A percentile compares a stretch with the other conserved stretches of the same genome.
Evolutionary conservation across 1,140 invertebrate genomes (phyloP).

Genomic region (Calosoma granatense): DNA sequence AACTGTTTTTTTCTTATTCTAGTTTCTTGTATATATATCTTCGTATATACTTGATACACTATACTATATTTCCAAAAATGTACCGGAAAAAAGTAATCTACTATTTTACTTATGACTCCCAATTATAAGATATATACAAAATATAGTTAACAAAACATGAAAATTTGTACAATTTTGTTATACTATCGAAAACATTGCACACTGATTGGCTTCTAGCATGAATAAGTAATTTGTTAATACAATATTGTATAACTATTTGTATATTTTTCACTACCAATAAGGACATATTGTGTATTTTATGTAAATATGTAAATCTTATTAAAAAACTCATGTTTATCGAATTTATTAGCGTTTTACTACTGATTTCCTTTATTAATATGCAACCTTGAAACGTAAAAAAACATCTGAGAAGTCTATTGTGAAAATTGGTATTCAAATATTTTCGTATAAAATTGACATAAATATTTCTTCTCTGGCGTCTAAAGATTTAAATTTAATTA

Average conservation of each 20-base stretch:
- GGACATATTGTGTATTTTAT: not conserved
- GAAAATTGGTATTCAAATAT: not conserved
- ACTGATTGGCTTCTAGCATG: no score
- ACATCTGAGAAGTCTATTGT: no score
- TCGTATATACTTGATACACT: no score
- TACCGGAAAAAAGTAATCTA: not conserved
- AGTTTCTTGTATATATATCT: no score
- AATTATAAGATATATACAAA: no score
- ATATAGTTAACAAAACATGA: not conserved
- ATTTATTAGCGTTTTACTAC: not conserved
- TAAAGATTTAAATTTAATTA: not conserved
- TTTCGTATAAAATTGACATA: not conserved
- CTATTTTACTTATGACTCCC: conserved; percentile 1
- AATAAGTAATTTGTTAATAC: no score
- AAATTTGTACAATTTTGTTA: no score
- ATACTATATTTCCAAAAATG: not conserved
- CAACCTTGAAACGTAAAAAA: not conserved
- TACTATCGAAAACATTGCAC: no score
- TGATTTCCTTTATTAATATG: not conserved
- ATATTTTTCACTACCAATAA: no score
- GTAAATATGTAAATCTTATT: not conserved
- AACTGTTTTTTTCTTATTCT: no score
- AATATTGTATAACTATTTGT: no score
- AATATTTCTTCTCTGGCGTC: not conserved
- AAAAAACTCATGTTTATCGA: not conserved